Evolutionary conservation across 2,888 invertebrate species (phyloP).

Genomic region (Malacosoma neustria): DNA sequence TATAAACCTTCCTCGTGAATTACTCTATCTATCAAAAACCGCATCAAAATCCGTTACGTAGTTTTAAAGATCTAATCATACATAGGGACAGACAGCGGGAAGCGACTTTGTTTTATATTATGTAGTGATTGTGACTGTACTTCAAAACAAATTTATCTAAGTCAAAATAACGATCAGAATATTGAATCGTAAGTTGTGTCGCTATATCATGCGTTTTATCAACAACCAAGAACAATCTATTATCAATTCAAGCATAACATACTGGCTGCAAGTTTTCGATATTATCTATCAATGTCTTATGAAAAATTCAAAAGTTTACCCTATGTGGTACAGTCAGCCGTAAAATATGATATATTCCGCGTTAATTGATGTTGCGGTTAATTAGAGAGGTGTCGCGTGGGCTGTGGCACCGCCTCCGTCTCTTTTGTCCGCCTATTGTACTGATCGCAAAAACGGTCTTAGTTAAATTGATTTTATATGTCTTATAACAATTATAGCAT

Average conservation of each 20-base stretch:
- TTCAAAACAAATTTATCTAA: too few relatives aligned
- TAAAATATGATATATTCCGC: background rate
- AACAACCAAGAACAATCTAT: background rate
- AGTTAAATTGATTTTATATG: too few relatives aligned
- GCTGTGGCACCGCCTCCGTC: conserved; percentile 40
- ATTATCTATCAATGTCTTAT: background rate
- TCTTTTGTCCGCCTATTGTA: conserved; percentile 18
- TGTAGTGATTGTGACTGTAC: too few relatives aligned
- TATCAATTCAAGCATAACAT: background rate
- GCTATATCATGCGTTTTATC: background rate
- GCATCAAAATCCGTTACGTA: too few relatives aligned
- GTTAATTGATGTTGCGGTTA: conserved; percentile 56
- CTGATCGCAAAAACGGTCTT: conserved; percentile 23
- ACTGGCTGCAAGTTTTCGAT: background rate
- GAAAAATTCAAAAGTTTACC: background rate
- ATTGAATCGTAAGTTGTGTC: too few relatives aligned
- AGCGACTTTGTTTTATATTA: too few relatives aligned
- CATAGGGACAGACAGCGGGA: too few relatives aligned
- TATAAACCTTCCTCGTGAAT: too few relatives aligned
- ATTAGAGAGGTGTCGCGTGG: conserved; percentile 62
- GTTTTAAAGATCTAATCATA: too few relatives aligned
- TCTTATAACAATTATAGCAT: too few relatives aligned
- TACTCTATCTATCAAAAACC: too few relatives aligned
- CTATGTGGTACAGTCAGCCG: background rate
- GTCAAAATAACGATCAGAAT: too few relatives aligned